A percentile compares a stretch with the other conserved stretches of the same genome.
Evolutionary conservation across 2,113 vertebrate species (phyloP).

Genomic region (Sporophila hypoxantha): DNA sequence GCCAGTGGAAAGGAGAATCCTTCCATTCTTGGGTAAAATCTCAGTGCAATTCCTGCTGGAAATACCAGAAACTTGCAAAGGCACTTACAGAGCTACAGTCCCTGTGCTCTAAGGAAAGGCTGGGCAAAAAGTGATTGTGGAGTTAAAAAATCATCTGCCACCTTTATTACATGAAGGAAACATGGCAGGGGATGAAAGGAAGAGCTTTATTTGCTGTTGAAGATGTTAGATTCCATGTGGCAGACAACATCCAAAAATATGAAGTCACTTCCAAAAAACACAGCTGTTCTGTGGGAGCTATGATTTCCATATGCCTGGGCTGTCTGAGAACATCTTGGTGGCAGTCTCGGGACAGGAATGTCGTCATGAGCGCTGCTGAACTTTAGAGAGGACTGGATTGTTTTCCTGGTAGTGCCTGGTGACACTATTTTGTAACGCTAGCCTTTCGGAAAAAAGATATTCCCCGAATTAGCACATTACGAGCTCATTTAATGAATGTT

Average conservation of each 20-base stretch:
- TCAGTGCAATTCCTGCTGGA: neutral
- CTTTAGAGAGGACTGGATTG: neutral
- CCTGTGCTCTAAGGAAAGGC: neutral
- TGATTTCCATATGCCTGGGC: constrained; percentile 33
- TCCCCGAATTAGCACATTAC: constrained; percentile 1
- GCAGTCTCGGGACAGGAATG: constrained; percentile 17
- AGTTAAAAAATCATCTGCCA: constrained; percentile 9
- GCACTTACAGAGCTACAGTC: neutral
- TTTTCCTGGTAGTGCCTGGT: constrained; percentile 34
- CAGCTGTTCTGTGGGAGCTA: constrained; percentile 38
- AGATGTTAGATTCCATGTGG: constrained; percentile 29
- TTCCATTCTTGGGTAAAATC: neutral
- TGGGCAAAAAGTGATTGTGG: neutral
- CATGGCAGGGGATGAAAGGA: constrained; percentile 38
- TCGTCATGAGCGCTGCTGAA: constrained; percentile 17
- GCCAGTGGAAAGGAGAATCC: neutral
- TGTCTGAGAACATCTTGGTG: constrained; percentile 30
- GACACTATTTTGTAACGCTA: constrained; percentile 9
- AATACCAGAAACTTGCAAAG: neutral
- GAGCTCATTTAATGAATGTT: neutral
- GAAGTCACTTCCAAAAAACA: constrained; percentile 52
- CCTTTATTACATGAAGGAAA: constrained; percentile 28
- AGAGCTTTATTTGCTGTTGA: constrained; percentile 47
- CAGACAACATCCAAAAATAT: constrained; percentile 41
- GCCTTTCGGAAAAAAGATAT: constrained; percentile 9